Evolutionary conservation across 2,888 invertebrate species (phyloP).

Genomic region (Diarsia rubi): DNA sequence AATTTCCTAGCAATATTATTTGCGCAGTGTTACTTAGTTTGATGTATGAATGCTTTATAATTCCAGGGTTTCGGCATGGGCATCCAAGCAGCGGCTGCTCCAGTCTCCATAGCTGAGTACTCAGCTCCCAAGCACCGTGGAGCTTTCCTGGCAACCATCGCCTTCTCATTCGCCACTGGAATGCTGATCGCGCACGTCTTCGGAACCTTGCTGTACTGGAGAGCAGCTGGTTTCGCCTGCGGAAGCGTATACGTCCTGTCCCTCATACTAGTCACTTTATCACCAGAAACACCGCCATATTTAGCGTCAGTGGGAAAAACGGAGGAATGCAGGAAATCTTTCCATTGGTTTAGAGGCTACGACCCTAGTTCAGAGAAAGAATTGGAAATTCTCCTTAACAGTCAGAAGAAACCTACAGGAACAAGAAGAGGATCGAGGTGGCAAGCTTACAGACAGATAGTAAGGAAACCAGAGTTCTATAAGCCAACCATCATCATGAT

Average conservation of each 20-base stretch:
- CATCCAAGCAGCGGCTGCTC: conserved; percentile 86
- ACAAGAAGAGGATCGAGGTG: conserved; percentile 76
- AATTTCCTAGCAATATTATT: too few species aligned
- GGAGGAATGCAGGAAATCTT: conserved; percentile 90
- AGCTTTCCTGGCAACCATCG: conserved; percentile 91
- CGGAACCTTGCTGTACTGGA: conserved; percentile 92
- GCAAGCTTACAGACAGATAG: conserved; percentile 74
- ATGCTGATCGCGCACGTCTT: conserved; percentile 92
- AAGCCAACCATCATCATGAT: conserved; percentile 92
- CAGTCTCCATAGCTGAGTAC: conserved; percentile 87
- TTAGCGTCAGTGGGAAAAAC: conserved; percentile 90
- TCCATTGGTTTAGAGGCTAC: conserved; percentile 91
- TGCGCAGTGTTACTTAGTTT: too few species aligned
- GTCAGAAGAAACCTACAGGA: conserved; percentile 77
- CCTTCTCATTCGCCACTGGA: conserved; percentile 92
- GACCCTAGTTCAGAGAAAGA: conserved; percentile 86
- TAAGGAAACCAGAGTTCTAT: conserved; percentile 89
- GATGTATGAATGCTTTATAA: neutral
- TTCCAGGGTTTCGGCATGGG: conserved; percentile 90
- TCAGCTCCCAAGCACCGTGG: conserved; percentile 92
- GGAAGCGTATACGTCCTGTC: conserved; percentile 87
- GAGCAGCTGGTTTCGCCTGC: conserved; percentile 89
- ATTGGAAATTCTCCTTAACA: conserved; percentile 83
- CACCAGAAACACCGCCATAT: conserved; percentile 93
- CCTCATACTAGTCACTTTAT: conserved; percentile 87